A percentile compares a stretch with the other conserved stretches of the same genome.
These are phyloP conservation scores for Montipora efflorescens DNA, from an alignment of 64 coral and sea anemone genomes.

Conservation along the genomic window DNA sequence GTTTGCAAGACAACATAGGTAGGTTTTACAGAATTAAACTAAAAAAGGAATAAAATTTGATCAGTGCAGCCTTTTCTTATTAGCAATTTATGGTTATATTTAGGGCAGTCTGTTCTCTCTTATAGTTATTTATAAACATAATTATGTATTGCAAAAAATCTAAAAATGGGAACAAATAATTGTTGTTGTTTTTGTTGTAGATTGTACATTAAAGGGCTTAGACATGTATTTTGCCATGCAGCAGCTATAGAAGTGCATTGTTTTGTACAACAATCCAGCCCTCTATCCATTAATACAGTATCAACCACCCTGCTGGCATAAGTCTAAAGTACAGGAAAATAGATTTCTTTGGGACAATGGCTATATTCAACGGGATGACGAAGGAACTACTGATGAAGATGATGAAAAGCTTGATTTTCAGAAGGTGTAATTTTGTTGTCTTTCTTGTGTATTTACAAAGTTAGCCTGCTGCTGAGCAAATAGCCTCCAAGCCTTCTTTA, in stretches of 20 bases:
- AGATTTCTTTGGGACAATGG: neutral
- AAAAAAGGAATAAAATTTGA: too few species aligned
- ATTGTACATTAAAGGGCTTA: neutral
- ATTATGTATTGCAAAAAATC: neutral
- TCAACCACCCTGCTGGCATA: neutral
- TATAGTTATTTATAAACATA: neutral
- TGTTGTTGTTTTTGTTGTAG: neutral
- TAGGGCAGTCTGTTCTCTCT: neutral
- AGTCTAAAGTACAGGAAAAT: neutral
- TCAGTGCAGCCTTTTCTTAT: too few species aligned
- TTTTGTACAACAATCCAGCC: neutral
- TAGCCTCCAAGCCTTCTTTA: neutral
- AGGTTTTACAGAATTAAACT: too few species aligned
- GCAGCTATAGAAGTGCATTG: neutral
- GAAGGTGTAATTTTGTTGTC: neutral
- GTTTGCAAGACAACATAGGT: too few species aligned
- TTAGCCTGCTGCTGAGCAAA: neutral
- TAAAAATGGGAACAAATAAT: neutral
- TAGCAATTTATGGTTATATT: neutral
- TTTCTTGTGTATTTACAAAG: slow-evolving; percentile 4
- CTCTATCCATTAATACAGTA: neutral
- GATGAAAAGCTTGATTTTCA: slow-evolving; percentile 25
- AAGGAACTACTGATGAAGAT: slow-evolving; percentile 22
- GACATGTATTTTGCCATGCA: neutral
- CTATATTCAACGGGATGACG: neutral